A percentile compares a stretch with the other conserved stretches of the same genome.
phyloP scores from a whole-genome alignment of 1,140 invertebrate genomes.

The Magallana ariakensis region DNA sequence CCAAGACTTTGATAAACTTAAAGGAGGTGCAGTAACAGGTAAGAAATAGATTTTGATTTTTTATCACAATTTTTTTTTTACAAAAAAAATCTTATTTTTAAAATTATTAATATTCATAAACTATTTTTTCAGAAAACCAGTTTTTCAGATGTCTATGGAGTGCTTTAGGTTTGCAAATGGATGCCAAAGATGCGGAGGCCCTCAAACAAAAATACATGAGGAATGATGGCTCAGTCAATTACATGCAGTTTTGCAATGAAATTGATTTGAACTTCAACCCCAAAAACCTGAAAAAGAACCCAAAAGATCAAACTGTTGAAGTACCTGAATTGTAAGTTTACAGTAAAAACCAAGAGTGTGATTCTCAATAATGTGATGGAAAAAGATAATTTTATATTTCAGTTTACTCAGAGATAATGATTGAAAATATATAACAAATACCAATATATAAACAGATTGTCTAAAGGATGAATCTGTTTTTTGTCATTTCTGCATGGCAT shows the following conservation, averaged over 20 bases:
- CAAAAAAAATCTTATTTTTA: neutral
- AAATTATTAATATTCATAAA: neutral
- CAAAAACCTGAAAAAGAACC: slow-evolving; percentile 67
- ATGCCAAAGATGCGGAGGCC: slow-evolving; percentile 70
- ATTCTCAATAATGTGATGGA: too few species aligned
- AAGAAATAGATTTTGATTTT: slow-evolving; percentile 39
- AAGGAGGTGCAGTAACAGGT: slow-evolving; percentile 79
- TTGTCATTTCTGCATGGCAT: too few species aligned
- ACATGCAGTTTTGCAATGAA: slow-evolving; percentile 76
- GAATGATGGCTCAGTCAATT: slow-evolving; percentile 76
- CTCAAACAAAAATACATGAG: slow-evolving; percentile 71
- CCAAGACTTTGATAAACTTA: slow-evolving; percentile 78
- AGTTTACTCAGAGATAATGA: too few species aligned
- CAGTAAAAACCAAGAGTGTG: neutral
- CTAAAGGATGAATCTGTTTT: too few species aligned
- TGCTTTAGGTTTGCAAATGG: slow-evolving; percentile 74
- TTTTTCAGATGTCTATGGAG: slow-evolving; percentile 78
- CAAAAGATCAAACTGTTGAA: slow-evolving; percentile 69
- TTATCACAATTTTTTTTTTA: too few species aligned
- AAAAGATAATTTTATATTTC: too few species aligned
- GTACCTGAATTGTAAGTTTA: slow-evolving; percentile 76
- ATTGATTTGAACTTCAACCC: slow-evolving; percentile 76
- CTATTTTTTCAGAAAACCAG: slow-evolving; percentile 70
- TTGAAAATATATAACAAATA: too few species aligned
- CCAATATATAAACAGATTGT: too few species aligned